Conservation (phyloP, 2,113 vertebrate genomes). For the Argyrosomus japonicus region DNA sequence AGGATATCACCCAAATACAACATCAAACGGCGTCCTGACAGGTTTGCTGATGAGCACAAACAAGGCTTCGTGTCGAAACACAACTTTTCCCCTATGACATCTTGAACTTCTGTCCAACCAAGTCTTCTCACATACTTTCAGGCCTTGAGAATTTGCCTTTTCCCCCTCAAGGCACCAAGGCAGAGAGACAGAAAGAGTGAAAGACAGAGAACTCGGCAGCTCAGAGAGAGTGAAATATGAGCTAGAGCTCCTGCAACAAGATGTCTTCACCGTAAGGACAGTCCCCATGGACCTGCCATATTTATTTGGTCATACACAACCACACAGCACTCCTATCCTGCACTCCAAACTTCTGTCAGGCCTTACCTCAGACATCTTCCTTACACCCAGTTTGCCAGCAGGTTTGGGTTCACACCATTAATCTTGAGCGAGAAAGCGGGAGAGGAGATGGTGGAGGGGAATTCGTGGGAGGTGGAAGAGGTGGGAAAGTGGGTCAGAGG, state of each 20-base stretch:
- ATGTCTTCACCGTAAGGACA: conserved; percentile 54
- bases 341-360: conserved; percentile 72
- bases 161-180: conserved; percentile 72
- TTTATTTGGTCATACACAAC: conserved; percentile 54
- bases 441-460: conserved; percentile 61
- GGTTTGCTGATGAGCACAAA: conserved; percentile 86
- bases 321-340: conserved; percentile 23
- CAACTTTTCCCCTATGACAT: conserved; percentile 83
- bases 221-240: conserved; percentile 82
- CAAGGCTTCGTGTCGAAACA: conserved; percentile 83
- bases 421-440: conserved; percentile 77
- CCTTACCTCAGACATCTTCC: conserved; percentile 73
- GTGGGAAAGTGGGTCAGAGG: conserved; percentile 84
- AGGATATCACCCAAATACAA: conserved; percentile 80
- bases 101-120: conserved; percentile 83
- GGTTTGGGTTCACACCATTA: conserved; percentile 81
- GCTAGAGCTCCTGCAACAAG: conserved; percentile 55
- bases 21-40: conserved; percentile 84
- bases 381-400: conserved; percentile 79
- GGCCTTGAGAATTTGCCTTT: conserved; percentile 80
- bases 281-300: conserved; percentile 55
- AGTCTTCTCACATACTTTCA: conserved; percentile 82
- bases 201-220: conserved; percentile 74
- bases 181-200: conserved; percentile 77
- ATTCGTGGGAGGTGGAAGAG: conserved; percentile 66